phyloP scores from a whole-genome alignment of 2,797 vertebrate species.

The Spheniscus humboldti region DNA sequence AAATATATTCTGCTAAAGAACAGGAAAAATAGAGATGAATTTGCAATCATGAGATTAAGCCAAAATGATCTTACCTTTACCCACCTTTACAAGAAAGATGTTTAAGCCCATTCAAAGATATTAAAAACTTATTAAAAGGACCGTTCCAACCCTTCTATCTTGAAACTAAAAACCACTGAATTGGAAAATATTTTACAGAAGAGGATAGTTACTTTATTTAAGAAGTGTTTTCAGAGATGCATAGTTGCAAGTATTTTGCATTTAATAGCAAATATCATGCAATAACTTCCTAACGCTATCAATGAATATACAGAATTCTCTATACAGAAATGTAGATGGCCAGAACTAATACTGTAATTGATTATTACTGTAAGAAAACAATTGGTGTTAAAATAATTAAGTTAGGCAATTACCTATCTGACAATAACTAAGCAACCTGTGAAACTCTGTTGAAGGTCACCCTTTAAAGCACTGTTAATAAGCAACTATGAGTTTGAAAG shows the following conservation, averaged over 20 bases:
- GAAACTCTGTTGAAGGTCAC: neutral
- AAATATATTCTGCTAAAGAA: neutral
- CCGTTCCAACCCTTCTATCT: neutral
- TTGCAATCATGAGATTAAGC: neutral
- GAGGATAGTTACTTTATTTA: neutral
- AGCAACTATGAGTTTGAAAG: neutral
- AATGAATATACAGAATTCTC: neutral
- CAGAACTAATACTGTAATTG: neutral
- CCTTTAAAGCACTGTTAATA: neutral
- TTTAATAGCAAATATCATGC: neutral
- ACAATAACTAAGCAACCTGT: neutral
- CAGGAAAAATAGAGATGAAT: neutral
- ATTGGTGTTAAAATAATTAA: neutral
- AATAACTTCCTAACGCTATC: neutral
- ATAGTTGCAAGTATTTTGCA: neutral
- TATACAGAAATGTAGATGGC: neutral
- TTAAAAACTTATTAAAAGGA: neutral
- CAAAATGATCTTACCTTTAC: neutral
- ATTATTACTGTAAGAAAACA: neutral
- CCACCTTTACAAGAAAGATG: neutral
- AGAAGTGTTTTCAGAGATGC: neutral
- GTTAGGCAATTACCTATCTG: neutral
- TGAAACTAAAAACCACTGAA: neutral
- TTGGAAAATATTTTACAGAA: neutral
- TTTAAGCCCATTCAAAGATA: neutral